Evolutionary conservation across 2,888 invertebrate species (phyloP), one percentile per base, ranked within the genome.

Genomic region (Xestia ashworthii): DNA sequence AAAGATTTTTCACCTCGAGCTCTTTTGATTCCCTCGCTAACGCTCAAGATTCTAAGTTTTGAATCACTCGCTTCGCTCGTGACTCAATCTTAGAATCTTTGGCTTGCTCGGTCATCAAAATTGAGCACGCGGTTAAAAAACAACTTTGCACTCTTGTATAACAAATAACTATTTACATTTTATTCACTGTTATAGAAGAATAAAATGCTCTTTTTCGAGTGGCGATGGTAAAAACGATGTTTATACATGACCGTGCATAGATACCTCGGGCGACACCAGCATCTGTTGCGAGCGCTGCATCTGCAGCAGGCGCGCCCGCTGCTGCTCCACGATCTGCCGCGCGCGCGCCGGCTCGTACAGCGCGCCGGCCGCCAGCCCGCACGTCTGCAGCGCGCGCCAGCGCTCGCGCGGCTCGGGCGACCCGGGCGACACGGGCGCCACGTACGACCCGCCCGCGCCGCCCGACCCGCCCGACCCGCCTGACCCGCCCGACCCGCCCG

Each of bases 261-360:
- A 22, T 68, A 95, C 96, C 95, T 96, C 96, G 0, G 95, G 95
- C 55, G 96, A 98, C 89, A 98, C 98, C 84, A 98, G 97, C 95
- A 98, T 95, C 91, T 98, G 98, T 92, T 98, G 98, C 92, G 98
- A 98, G 90, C 98, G 98, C 93, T 99, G 98, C 93, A 98, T 97
- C 88, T 98, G 98, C 90, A 98, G 94, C 89, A 98, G 95, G 19
- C 98, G 97, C 87, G 98, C 97, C 89, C 98, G 95, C 78, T 96
- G 94, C 89, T 95, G 98, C 84, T 98, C 98, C 94, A 88, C 97
- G 95, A 88, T 97, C 53, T 92, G 97, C 60, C 97, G 97, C 87
- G 97, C 97, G 67, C 97, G 91, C 76, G 95, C 92, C 25, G 76
- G 65, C 68, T 82, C 83, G 91, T 87, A 94, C 92, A 84, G 91